Base-by-base conservation (phyloP, 2,888 invertebrate genomes). In the Fissipunctia ypsillon region DNA sequence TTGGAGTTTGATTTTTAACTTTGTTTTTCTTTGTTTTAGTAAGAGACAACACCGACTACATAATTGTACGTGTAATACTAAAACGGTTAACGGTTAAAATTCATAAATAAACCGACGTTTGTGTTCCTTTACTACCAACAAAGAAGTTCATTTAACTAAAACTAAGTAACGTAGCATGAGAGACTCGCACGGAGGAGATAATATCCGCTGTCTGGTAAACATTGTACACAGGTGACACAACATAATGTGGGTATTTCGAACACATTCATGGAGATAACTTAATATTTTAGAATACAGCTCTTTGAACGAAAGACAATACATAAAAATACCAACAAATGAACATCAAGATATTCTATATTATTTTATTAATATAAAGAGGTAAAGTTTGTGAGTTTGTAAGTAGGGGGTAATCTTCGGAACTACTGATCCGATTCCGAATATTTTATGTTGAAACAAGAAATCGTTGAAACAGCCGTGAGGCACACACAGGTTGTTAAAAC, bases 161-260 rank as follows among this genome's bases (percentile, higher is more conserved):
- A 25, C 31, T 41, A 73, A 73, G 25, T 50, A 25, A 59, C 41
- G 7, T 9, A 73, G 48, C 25, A 6, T 1, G 19, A 22, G 25
- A 50, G 48, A 22, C n/a, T 59, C 41, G 14, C 60, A 31, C 10
- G n/a, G 22, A 31, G 48, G n/a, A 59, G 31, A 60, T 60, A 72
- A 72, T 72, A 73, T 72, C 72, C 72, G 50, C 7, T 12, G 74
- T 74, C 31, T 74, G 48, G 50, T 73, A 60, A 72, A 72, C 41
- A 72, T 50, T 50, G 73, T 22, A 7, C 50, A 12, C 74, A 60
- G 74, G 60, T 72, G 73, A 73, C 48, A 73, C 57, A 50, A 16
- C 25, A 41, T 74, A 22, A 43, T 50, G 48, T 73, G 3, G 56
- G 72, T 57, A 73, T 50, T 59, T 43, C 41, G 48, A 48, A 43